Percentiles rank a stretch among this genome's conserved stretches.
Evolutionary conservation across 37 sponge, comb jelly and placozoan genomes (phyloP).

Genomic region (Mnemiopsis leidyi): DNA sequence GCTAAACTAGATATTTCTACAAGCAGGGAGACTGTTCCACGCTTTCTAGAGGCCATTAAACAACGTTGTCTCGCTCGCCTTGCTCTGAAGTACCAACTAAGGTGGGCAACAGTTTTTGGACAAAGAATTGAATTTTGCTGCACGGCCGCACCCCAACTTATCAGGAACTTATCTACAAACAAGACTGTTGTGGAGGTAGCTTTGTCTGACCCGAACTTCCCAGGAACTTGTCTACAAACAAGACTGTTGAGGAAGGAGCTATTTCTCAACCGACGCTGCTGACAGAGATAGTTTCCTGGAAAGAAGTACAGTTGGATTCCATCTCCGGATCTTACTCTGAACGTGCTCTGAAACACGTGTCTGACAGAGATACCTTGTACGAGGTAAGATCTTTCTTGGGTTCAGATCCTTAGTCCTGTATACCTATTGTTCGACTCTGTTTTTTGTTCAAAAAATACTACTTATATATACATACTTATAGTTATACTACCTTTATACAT

Average conservation of each 20-base stretch:
- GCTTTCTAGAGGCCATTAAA: constrained; percentile 23
- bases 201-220: neutral
- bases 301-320: neutral
- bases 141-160: too few relatives aligned
- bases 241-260: constrained; percentile 39
- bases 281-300: constrained; percentile 29
- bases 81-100: constrained; percentile 60
- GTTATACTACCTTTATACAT: too few relatives aligned
- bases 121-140: too few relatives aligned
- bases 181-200: constrained; percentile 21
- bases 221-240: constrained; percentile 18
- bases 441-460: neutral
- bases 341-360: neutral
- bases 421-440: too few relatives aligned
- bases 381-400: too few relatives aligned
- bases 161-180: constrained; percentile 14
- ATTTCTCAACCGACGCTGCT: constrained; percentile 32
- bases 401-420: too few relatives aligned
- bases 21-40: constrained; percentile 50
- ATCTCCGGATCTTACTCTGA: neutral
- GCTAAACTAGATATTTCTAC: neutral
- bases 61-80: constrained; percentile 37
- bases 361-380: constrained; percentile 41
- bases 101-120: neutral
- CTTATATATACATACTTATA: too few relatives aligned